Conservation (phyloP, 1,140 invertebrate species). For the Ooceraea biroi region DNA sequence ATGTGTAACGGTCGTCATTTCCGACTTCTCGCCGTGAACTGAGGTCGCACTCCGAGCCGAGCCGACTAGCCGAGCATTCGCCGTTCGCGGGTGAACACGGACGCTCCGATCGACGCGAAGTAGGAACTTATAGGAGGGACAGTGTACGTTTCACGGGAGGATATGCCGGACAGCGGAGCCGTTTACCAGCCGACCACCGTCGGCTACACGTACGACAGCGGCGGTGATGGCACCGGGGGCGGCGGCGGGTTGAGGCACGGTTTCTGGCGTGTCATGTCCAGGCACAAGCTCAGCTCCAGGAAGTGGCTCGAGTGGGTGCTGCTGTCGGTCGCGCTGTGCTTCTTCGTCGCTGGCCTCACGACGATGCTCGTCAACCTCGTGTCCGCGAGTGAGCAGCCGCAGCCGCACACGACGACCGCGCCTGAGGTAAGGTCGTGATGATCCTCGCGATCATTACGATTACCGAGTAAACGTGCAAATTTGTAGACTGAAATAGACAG, state of each 20-base stretch:
- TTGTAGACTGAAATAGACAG: background rate
- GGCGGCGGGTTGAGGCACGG: conserved; percentile 78
- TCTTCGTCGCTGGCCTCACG: conserved; percentile 81
- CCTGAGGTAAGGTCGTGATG: conserved; percentile 51
- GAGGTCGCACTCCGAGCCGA: too few relatives aligned
- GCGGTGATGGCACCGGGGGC: conserved; percentile 76
- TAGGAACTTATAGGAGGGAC: background rate
- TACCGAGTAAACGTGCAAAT: too few relatives aligned
- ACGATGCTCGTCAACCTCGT: conserved; percentile 82
- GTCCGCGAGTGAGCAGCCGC: conserved; percentile 67
- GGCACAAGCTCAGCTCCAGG: conserved; percentile 83
- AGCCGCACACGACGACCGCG: conserved; percentile 22
- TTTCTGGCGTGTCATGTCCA: conserved; percentile 83
- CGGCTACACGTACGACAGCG: conserved; percentile 83
- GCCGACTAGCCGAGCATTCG: too few relatives aligned
- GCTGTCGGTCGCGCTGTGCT: conserved; percentile 81
- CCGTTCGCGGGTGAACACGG: too few relatives aligned
- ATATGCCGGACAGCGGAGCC: conserved; percentile 84
- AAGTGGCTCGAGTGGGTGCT: conserved; percentile 84
- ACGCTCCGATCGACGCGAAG: background rate
- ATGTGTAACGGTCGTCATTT: too few relatives aligned
- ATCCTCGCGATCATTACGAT: too few relatives aligned
- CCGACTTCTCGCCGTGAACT: too few relatives aligned
- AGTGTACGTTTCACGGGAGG: conserved; percentile 58
- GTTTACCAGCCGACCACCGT: conserved; percentile 85